Conservation (phyloP, 2,113 vertebrate genomes). For the Istiophorus platypterus region DNA sequence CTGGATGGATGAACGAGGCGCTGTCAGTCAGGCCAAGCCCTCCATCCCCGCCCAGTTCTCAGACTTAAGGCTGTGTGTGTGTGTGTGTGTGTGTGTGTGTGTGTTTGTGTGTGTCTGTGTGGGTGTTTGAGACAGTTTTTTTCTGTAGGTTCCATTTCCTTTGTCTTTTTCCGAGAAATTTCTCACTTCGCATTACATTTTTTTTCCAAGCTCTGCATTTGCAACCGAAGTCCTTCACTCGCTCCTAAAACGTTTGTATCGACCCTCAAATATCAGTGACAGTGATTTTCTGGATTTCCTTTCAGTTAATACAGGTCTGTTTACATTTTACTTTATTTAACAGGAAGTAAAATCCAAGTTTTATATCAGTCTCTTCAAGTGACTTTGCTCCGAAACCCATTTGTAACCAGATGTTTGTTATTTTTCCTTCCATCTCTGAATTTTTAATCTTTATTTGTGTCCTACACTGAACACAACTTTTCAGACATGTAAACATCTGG, state of each 20-base stretch:
- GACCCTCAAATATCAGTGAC: not conserved
- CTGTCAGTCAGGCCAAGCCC: conserved; percentile 14
- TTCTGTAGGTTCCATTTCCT: not conserved
- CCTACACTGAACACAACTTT: too few species aligned
- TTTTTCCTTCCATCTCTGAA: too few species aligned
- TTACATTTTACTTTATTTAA: too few species aligned
- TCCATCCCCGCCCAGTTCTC: not conserved
- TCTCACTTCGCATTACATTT: too few species aligned
- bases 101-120: conserved; percentile 1
- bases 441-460: too few species aligned
- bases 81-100: conserved; percentile 4
- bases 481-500: too few species aligned
- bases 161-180: not conserved
- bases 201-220: not conserved
- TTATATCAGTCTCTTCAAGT: too few species aligned
- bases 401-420: too few species aligned
- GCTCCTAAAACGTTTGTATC: not conserved
- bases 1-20: conserved; percentile 56
- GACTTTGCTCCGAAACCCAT: too few species aligned
- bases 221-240: not conserved
- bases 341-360: too few species aligned
- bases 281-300: not conserved
- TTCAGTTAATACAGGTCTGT: not conserved
- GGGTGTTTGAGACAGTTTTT: not conserved
- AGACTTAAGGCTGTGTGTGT: conserved; percentile 20